A percentile compares a stretch with the other conserved stretches of the same genome.
These are phyloP conservation scores for Phrynocephalus versicolor DNA, from an alignment of 2,113 vertebrate genomes.

Conservation along the genomic window DNA sequence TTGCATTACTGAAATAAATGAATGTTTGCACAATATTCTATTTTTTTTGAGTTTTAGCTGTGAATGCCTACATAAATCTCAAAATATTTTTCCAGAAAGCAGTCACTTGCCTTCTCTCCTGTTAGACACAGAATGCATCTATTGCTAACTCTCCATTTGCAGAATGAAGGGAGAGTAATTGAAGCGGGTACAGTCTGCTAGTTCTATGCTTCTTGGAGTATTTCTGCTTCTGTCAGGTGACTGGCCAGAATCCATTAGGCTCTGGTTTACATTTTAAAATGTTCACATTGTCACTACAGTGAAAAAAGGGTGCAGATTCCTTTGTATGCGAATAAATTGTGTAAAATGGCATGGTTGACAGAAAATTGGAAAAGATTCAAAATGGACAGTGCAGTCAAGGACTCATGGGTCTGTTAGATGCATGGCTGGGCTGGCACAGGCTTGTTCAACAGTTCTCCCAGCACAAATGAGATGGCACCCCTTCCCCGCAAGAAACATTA, in stretches of 20 bases:
- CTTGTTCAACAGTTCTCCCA: conserved; percentile 9
- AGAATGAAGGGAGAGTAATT: not conserved
- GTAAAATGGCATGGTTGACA: conserved; percentile 23
- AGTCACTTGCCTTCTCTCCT: not conserved
- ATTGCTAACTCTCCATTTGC: not conserved
- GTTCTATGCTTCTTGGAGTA: not conserved
- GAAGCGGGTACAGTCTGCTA: no score
- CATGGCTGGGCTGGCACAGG: conserved; percentile 37
- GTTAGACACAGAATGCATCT: not conserved
- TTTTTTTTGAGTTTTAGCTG: no score
- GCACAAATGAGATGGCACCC: conserved; percentile 31
- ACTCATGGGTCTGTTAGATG: conserved; percentile 1
- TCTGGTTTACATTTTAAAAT: not conserved
- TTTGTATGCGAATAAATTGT: conserved; percentile 34
- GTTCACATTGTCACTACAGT: not conserved
- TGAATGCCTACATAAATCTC: no score
- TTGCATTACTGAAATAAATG: no score
- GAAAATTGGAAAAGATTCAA: conserved; percentile 37
- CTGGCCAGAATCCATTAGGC: not conserved
- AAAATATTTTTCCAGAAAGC: no score
- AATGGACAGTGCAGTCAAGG: conserved; percentile 28
- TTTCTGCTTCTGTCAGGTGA: not conserved
- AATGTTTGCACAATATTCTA: no score
- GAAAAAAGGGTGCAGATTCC: conserved; percentile 30
- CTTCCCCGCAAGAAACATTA: conserved; percentile 50